Conservation (phyloP, 2,888 invertebrate species). For the Drosophila quinaria region DNA sequence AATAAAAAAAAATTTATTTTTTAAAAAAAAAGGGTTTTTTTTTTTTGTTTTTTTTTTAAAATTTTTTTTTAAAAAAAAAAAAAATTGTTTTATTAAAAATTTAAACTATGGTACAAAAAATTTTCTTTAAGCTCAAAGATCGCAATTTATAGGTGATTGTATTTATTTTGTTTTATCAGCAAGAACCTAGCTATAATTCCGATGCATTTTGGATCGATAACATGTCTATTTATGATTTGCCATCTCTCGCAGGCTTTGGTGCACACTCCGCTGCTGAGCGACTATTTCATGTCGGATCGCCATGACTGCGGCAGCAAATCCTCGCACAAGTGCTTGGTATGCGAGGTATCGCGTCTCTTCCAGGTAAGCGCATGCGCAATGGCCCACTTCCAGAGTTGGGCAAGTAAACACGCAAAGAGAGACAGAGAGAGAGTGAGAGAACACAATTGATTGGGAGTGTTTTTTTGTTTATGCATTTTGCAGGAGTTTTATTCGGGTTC, state of each 20-base stretch:
- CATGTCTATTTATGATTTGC: background rate
- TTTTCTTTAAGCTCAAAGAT: background rate
- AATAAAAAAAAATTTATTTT: too few species aligned
- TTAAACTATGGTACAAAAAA: background rate
- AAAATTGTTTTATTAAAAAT: background rate
- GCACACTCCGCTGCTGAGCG: slow-evolving; percentile 96
- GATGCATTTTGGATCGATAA: slow-evolving; percentile 4
- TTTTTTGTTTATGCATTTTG: slow-evolving; percentile 10
- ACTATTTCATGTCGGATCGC: slow-evolving; percentile 97
- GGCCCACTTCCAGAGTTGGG: background rate
- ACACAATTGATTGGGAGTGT: background rate
- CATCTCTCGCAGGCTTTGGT: slow-evolving; percentile 90
- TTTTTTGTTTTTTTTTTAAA: too few species aligned
- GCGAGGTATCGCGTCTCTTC: slow-evolving; percentile 97
- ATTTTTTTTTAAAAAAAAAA: too few species aligned
- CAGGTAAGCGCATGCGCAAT: slow-evolving; percentile 89
- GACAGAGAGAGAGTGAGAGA: background rate
- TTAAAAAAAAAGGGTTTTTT: too few species aligned
- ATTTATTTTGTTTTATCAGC: background rate
- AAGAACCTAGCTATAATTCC: background rate
- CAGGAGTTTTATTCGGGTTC: slow-evolving; percentile 97
- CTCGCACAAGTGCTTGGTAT: slow-evolving; percentile 95
- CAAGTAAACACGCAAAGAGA: background rate
- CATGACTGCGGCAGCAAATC: slow-evolving; percentile 91
- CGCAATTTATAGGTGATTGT: too few species aligned